Base-by-base conservation (phyloP, 2,888 invertebrate genomes). In the Deilephila porcellus region DNA sequence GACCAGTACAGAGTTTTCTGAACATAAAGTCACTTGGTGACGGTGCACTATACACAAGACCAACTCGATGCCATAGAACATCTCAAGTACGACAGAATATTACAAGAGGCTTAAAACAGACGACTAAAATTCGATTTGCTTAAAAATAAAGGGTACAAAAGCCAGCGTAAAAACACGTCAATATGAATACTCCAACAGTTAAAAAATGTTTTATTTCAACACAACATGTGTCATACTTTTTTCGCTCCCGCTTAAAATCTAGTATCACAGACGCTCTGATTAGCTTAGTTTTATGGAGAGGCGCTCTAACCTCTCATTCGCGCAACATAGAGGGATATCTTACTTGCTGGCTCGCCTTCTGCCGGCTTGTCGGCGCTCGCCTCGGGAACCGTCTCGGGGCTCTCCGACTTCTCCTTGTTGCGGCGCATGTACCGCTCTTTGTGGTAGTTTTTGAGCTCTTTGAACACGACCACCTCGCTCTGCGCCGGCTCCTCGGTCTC, bases 371-470 rank as follows among this genome's bases (percentile, higher is more conserved):
- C 78, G 62, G 74, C 74, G 32, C 76, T 75, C 64, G 73, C 77
- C 45, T 78, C 82, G 37, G 77, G 78, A 71, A 74, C 67, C 56
- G 80, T 88, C 80, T 95, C 95, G 52, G 95, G 96, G 88, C 96
- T 96, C 82, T 95, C 93, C 37, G 95, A 96, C 80, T 93, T 94
- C 77, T 96, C 95, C 78, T 95, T 93, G 88, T 96, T 96, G 74
- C 97, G 94, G 74, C 96, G 93, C 86, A 96, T 95, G 92, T 97
- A 97, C 73, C 96, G 94, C 83, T 95, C 95, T 90, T 95, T 95
- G 85, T 94, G 91, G 80, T 94, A 95, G 78, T 93, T 94, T 84
- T 95, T 95, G 60, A 95, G 90, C 82, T 95, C 96, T 86, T 96
- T 96, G 88, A 96, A 96, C 34, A 91, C 82, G 20, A 93, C 90